A percentile compares a stretch with the other conserved stretches of the same genome.
These are phyloP conservation scores for Lateolabrax maculatus DNA, from an alignment of 2,797 vertebrate genomes.

Conservation along the genomic window DNA sequence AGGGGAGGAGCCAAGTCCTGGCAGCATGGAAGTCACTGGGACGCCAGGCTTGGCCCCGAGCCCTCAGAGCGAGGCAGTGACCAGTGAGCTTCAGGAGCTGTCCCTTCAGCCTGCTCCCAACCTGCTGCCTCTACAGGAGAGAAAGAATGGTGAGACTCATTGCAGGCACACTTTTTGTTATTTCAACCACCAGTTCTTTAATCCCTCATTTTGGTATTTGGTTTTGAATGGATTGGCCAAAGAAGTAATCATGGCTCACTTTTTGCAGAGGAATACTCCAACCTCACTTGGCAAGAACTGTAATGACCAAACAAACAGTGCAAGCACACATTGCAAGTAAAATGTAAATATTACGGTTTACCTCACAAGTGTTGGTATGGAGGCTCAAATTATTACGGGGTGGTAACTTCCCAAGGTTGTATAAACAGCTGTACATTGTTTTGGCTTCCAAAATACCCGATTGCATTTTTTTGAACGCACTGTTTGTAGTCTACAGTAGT, in stretches of 20 bases:
- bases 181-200: background rate
- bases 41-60: constrained; percentile 82
- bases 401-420: background rate
- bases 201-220: background rate
- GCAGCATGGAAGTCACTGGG: constrained; percentile 82
- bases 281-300: background rate
- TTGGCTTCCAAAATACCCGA: background rate
- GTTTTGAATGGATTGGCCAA: background rate
- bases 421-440: background rate
- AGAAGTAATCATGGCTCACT: background rate
- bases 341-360: background rate
- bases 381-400: background rate
- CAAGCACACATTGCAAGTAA: background rate
- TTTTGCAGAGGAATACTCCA: background rate
- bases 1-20: constrained; percentile 85
- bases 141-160: constrained; percentile 90
- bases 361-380: background rate
- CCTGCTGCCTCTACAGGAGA: constrained; percentile 88
- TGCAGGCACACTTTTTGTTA: background rate
- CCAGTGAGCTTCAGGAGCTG: constrained; percentile 94
- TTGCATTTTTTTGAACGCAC: background rate
- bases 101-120: constrained; percentile 89
- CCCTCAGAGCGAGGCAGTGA: constrained; percentile 93
- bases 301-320: background rate
- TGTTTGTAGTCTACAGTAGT: background rate